These are phyloP conservation scores for Andricus quercusramuli DNA, from an alignment of 2,888 invertebrate genomes.

Conservation along the genomic window DNA sequence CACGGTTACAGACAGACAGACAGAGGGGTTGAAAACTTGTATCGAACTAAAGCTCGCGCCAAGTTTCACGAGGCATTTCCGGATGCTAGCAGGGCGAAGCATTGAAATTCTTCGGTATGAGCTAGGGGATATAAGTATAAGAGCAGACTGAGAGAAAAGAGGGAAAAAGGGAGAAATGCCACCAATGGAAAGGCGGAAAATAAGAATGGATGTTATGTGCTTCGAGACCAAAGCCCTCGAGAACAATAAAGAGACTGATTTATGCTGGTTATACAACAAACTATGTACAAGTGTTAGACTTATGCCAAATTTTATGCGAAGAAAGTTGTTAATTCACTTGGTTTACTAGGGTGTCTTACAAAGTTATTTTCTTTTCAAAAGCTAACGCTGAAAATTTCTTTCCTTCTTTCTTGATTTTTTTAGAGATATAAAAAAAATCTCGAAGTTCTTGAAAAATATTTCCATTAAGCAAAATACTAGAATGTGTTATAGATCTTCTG, in stretches of 20 bases:
- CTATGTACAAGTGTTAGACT: constrained; percentile 5
- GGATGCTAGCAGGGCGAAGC: constrained; percentile 49
- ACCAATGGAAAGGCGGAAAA: constrained; percentile 47
- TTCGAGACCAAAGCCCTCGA: constrained; percentile 49
- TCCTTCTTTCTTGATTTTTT: too few relatives aligned
- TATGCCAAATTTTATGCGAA: constrained; percentile 2
- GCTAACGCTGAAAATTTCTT: background rate
- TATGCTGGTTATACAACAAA: constrained; percentile 21
- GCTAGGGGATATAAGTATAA: constrained; percentile 14
- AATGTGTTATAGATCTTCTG: too few relatives aligned
- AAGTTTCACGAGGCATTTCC: constrained; percentile 52
- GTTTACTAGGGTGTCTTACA: background rate
- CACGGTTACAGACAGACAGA: constrained; percentile 45
- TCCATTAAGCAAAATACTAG: too few relatives aligned
- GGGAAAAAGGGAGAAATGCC: constrained; percentile 5
- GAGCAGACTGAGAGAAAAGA: constrained; percentile 32
- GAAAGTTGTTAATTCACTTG: constrained; percentile 6
- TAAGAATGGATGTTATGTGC: constrained; percentile 52
- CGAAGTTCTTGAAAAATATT: too few relatives aligned
- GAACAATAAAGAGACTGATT: constrained; percentile 45
- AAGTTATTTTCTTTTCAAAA: background rate
- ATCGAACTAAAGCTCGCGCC: constrained; percentile 48
- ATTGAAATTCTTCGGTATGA: constrained; percentile 50
- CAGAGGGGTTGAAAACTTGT: constrained; percentile 46
- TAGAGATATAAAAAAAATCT: too few relatives aligned